Conservation (phyloP, 1,140 invertebrate species). For the Branchinecta lynchi region DNA sequence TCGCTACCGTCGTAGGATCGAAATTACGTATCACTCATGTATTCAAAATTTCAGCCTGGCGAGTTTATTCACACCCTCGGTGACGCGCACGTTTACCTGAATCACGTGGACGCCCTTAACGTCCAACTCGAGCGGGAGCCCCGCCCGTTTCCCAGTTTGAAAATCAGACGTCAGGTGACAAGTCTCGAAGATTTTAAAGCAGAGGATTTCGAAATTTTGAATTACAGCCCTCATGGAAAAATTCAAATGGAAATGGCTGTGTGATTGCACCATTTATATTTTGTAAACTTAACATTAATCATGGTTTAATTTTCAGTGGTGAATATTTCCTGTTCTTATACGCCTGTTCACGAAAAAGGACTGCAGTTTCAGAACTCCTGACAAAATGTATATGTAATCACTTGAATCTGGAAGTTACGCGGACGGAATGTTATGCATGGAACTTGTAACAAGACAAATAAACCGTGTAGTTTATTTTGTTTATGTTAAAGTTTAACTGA, state of each 20-base stretch:
- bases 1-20: too few species aligned
- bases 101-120: conserved; percentile 72
- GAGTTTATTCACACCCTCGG: conserved; percentile 94
- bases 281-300: too few species aligned
- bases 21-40: neutral
- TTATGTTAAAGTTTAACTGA: too few species aligned
- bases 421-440: too few species aligned
- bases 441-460: too few species aligned
- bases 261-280: conserved; percentile 33
- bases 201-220: conserved; percentile 73
- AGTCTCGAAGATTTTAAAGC: conserved; percentile 78
- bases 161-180: conserved; percentile 47
- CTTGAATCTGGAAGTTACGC: too few species aligned
- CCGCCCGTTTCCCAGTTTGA: conserved; percentile 63
- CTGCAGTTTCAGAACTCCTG: too few species aligned
- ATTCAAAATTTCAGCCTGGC: conserved; percentile 46
- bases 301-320: too few species aligned
- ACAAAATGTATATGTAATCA: too few species aligned
- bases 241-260: conserved; percentile 95
- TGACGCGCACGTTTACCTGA: conserved; percentile 90
- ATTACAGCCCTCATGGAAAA: conserved; percentile 78
- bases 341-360: too few species aligned
- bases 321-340: too few species aligned
- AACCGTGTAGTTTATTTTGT: too few species aligned
- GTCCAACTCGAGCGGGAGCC: conserved; percentile 68